These are phyloP conservation scores for Conops quadrifasciatus DNA, from an alignment of 2,888 invertebrate genomes.

Conservation along the genomic window DNA sequence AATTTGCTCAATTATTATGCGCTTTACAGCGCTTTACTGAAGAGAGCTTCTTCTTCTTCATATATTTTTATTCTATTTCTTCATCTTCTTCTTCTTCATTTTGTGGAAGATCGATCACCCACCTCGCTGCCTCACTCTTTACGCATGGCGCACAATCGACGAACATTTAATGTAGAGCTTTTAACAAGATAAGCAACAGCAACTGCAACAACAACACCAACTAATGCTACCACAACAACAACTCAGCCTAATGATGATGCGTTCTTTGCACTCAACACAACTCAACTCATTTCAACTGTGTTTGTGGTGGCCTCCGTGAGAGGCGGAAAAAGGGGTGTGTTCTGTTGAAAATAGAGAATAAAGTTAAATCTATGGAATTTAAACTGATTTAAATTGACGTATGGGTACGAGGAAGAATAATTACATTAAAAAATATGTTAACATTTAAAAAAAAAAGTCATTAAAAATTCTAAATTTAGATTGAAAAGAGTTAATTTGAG, in stretches of 20 bases:
- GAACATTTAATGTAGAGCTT: slow-evolving; percentile 4
- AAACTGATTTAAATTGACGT: too few species aligned
- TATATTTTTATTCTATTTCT: background rate
- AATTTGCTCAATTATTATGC: slow-evolving; percentile 21
- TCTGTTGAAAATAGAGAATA: background rate
- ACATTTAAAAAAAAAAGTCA: too few species aligned
- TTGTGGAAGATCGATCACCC: slow-evolving; percentile 30
- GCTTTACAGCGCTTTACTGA: background rate
- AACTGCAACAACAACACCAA: slow-evolving; percentile 3
- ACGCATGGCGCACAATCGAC: slow-evolving; percentile 17
- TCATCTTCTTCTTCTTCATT: background rate
- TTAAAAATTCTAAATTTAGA: too few species aligned
- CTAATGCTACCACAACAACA: background rate
- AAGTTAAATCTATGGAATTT: background rate
- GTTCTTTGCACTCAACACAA: slow-evolving; percentile 18
- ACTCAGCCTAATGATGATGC: slow-evolving; percentile 29
- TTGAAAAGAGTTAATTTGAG: too few species aligned
- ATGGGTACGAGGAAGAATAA: too few species aligned
- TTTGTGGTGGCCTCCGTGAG: background rate
- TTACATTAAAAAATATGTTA: too few species aligned
- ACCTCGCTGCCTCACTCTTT: slow-evolving; percentile 21
- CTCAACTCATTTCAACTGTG: too few species aligned
- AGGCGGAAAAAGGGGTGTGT: slow-evolving; percentile 16
- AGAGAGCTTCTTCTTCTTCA: background rate
- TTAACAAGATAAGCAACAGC: background rate